Evolutionary conservation across 2,113 vertebrate genomes (phyloP).

Genomic region (Podarcis raffonei): DNA sequence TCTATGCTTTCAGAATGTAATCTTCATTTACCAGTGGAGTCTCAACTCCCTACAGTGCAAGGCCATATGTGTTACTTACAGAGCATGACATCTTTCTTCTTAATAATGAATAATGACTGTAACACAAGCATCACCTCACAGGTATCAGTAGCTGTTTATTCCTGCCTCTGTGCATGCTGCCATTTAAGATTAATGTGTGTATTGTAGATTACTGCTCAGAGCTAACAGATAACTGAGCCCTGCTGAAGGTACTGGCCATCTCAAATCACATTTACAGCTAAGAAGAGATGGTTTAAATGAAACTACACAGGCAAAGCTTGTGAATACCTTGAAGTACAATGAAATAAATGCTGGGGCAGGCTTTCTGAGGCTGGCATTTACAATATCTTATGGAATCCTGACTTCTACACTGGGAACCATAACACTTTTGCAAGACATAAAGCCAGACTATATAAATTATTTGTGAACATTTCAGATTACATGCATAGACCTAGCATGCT

Average conservation of each 20-base stretch:
- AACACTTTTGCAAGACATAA: background rate
- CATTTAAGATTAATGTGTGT: background rate
- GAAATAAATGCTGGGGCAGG: constrained; percentile 16
- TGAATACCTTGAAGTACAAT: constrained; percentile 31
- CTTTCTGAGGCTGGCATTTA: background rate
- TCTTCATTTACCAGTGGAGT: background rate
- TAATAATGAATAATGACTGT: constrained; percentile 5
- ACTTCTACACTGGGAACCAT: background rate
- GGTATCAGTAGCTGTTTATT: background rate
- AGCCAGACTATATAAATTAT: background rate
- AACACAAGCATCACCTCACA: background rate
- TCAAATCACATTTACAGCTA: constrained; percentile 45
- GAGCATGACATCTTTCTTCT: background rate
- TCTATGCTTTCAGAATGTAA: background rate
- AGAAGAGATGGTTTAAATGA: constrained; percentile 8
- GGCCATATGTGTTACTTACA: background rate
- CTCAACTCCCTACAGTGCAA: background rate
- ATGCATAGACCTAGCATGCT: background rate
- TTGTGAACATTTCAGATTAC: background rate
- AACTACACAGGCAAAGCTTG: constrained; percentile 6
- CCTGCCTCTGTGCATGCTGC: background rate
- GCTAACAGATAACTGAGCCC: background rate
- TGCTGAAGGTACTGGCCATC: constrained; percentile 3
- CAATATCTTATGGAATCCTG: rapidly evolving
- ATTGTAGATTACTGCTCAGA: constrained; percentile 8